Conservation (phyloP, 2,888 invertebrate species). For the Therioaphis trifolii region DNA sequence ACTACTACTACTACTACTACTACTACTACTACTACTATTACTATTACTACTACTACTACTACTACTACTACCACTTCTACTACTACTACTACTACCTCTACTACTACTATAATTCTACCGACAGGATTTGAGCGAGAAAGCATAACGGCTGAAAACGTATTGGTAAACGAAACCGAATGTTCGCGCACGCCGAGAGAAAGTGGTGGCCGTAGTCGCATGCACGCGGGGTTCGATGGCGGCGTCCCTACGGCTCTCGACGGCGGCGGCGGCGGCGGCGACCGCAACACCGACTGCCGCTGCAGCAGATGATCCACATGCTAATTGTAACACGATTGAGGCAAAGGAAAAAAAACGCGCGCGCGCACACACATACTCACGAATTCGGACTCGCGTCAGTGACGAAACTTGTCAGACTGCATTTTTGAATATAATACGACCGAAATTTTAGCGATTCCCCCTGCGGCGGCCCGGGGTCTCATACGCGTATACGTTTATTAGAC, state of each 20-base stretch:
- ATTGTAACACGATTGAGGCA: conserved; percentile 39
- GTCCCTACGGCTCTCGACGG: conserved; percentile 47
- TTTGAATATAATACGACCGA: conserved; percentile 49
- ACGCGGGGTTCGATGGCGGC: conserved; percentile 25
- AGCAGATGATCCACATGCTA: conserved; percentile 55
- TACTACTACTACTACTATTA: too few relatives aligned
- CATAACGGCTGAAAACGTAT: conserved; percentile 52
- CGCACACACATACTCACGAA: too few relatives aligned
- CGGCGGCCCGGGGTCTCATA: background rate
- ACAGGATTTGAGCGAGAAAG: conserved; percentile 49
- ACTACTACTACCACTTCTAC: too few relatives aligned
- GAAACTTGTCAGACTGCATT: conserved; percentile 52
- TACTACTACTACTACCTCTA: too few relatives aligned
- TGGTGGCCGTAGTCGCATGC: conserved; percentile 55
- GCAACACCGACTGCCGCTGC: background rate
- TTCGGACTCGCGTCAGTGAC: conserved; percentile 27
- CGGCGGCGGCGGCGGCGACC: background rate
- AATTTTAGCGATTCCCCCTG: conserved; percentile 44
- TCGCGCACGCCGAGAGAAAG: conserved; percentile 48
- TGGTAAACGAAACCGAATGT: conserved; percentile 53
- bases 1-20: too few relatives aligned
- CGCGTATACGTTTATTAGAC: conserved; percentile 26
- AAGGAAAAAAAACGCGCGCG: background rate
- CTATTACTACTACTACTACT: too few relatives aligned
- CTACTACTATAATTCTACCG: too few relatives aligned